Evolutionary conservation across 1,140 invertebrate species (phyloP).

Genomic region (Cardiocondyla obscurior): DNA sequence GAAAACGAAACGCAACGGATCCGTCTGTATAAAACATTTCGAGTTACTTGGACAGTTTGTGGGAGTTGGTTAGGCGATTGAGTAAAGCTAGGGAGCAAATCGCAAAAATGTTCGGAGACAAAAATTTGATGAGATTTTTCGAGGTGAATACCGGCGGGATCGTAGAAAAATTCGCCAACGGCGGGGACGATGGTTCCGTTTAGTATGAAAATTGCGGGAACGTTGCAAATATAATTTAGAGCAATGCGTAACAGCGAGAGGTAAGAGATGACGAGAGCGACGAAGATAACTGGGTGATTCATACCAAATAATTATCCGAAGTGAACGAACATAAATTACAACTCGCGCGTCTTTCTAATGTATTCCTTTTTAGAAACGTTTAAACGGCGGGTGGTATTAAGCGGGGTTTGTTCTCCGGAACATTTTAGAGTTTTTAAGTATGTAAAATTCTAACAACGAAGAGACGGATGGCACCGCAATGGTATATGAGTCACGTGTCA

Average conservation of each 20-base stretch:
- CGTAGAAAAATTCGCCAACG: constrained; percentile 10
- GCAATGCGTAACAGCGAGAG: not conserved
- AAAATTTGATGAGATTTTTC: not conserved
- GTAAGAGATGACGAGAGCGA: constrained; percentile 13
- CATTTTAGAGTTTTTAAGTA: not conserved
- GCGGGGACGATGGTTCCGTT: constrained; percentile 33
- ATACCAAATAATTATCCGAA: not conserved
- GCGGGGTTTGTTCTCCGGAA: not conserved
- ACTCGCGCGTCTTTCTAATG: not conserved
- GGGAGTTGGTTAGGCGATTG: not conserved
- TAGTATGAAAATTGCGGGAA: constrained; percentile 42
- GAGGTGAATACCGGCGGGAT: not conserved
- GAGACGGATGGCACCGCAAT: constrained; percentile 4
- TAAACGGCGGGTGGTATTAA: not conserved
- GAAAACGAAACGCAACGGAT: constrained; percentile 6
- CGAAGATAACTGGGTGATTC: constrained; percentile 32
- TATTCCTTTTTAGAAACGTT: not conserved
- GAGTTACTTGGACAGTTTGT: not conserved
- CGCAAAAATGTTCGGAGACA: not conserved
- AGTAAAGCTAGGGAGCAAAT: not conserved
- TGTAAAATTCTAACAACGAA: not conserved
- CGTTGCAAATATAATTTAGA: constrained; percentile 39
- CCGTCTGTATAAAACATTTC: not conserved
- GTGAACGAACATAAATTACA: constrained; percentile 17
- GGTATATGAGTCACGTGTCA: constrained; percentile 38